A percentile compares a stretch with the other conserved stretches of the same genome.
These are phyloP conservation scores for Notothenia coriiceps DNA, from an alignment of 2,113 vertebrate species.

Conservation along the genomic window DNA sequence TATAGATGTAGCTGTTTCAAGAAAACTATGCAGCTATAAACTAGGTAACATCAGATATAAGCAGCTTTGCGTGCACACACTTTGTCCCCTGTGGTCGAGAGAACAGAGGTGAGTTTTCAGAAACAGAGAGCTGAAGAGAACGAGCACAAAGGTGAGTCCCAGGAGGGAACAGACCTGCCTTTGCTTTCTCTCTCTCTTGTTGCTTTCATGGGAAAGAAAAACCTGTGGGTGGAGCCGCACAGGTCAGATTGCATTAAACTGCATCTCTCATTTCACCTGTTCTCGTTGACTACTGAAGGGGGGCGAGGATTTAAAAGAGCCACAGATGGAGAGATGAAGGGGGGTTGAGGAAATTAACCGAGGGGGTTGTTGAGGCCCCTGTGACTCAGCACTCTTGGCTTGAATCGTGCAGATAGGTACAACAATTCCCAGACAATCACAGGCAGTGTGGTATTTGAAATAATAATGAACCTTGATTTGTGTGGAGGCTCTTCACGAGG, in stretches of 20 bases:
- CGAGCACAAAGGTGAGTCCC: constrained; percentile 66
- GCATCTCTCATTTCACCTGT: constrained; percentile 66
- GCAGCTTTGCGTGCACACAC: too few species aligned
- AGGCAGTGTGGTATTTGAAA: not conserved
- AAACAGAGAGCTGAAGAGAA: constrained; percentile 20
- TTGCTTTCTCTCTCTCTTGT: constrained; percentile 19
- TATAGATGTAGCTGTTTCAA: not conserved
- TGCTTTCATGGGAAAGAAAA: constrained; percentile 19
- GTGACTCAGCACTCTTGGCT: constrained; percentile 54
- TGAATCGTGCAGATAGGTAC: constrained; percentile 9
- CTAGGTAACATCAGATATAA: not conserved
- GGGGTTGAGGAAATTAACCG: constrained; percentile 43
- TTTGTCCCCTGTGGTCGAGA: not conserved
- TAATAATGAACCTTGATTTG: too few species aligned
- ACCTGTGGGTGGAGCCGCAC: constrained; percentile 38
- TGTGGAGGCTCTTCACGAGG: too few species aligned
- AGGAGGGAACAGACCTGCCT: constrained; percentile 53
- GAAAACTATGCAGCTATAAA: not conserved
- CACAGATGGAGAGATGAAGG: constrained; percentile 5
- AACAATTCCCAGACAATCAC: constrained; percentile 1
- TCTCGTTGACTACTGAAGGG: constrained; percentile 18
- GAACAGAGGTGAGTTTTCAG: constrained; percentile 65
- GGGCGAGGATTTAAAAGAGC: constrained; percentile 9
- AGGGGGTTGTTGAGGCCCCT: constrained; percentile 20
- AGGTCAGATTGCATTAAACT: constrained; percentile 68